Percentiles rank a stretch among this genome's conserved stretches.
These are phyloP conservation scores for Catocala fraxini DNA, from an alignment of 2,888 invertebrate genomes.

Conservation along the genomic window DNA sequence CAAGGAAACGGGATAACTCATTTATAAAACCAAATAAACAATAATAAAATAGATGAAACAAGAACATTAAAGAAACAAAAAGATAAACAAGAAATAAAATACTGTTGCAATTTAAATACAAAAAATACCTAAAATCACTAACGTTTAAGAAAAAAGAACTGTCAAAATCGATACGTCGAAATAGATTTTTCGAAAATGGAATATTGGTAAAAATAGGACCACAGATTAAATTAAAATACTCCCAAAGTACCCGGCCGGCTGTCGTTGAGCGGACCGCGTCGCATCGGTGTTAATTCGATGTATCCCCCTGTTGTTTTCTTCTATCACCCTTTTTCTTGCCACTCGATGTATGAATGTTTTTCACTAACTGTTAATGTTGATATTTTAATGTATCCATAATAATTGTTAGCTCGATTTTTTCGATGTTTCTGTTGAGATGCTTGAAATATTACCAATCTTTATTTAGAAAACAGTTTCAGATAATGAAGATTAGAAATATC, in stretches of 20 bases:
- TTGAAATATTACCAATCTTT: constrained; percentile 42
- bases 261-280: constrained; percentile 75
- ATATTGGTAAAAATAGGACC: constrained; percentile 10
- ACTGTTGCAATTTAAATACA: neutral
- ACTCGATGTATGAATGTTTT: constrained; percentile 87
- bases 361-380: constrained; percentile 88
- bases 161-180: constrained; percentile 21
- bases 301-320: constrained; percentile 79
- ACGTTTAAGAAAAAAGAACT: constrained; percentile 2
- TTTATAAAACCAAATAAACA: constrained; percentile 19
- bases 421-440: constrained; percentile 47
- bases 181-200: constrained; percentile 12
- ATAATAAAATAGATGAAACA: constrained; percentile 10
- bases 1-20: constrained; percentile 23
- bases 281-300: constrained; percentile 86
- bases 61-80: neutral
- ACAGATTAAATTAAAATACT: constrained; percentile 49
- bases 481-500: neutral
- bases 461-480: too few relatives aligned
- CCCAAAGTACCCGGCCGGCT: constrained; percentile 84
- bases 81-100: neutral
- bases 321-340: constrained; percentile 84
- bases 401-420: constrained; percentile 58
- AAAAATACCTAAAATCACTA: neutral
- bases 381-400: constrained; percentile 71